Conservation (phyloP, 2,113 vertebrate genomes). For the Caranx melampygus region DNA sequence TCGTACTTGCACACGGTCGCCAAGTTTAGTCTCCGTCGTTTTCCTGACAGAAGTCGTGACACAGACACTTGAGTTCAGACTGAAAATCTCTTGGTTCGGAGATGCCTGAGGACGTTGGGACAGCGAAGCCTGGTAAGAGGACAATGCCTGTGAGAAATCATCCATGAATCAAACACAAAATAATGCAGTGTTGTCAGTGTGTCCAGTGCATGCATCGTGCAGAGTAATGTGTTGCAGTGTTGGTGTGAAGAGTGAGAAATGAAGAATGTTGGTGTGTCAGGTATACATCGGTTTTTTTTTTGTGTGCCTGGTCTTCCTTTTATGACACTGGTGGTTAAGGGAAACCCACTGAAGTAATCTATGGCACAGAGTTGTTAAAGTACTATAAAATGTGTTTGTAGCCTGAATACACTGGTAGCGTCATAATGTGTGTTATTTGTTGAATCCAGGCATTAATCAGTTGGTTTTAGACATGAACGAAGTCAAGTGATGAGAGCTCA, state of each 20-base stretch:
- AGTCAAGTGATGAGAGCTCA: not conserved
- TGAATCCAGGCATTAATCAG: fast-evolving
- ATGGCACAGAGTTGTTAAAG: not conserved
- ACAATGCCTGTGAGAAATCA: too few relatives aligned
- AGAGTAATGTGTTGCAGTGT: not conserved
- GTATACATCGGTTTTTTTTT: not conserved
- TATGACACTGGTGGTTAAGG: not conserved
- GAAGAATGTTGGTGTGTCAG: not conserved
- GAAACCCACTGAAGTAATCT: not conserved
- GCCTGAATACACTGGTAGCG: not conserved
- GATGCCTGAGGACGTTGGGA: slow-evolving; percentile 77
- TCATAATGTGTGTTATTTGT: fast-evolving
- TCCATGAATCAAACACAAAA: not conserved
- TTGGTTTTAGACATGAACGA: not conserved
- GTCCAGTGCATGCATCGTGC: not conserved
- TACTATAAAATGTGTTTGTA: not conserved
- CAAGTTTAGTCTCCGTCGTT: not conserved
- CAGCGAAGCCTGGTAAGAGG: slow-evolving; percentile 81
- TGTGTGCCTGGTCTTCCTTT: not conserved
- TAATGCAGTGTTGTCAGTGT: not conserved
- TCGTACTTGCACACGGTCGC: not conserved
- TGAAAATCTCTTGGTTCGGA: not conserved
- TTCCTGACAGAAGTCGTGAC: slow-evolving; percentile 23
- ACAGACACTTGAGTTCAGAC: slow-evolving; percentile 12
- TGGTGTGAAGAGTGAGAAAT: not conserved